Evolutionary conservation across 2,888 invertebrate species (phyloP), one percentile per base, ranked within the genome.

Genomic region (Drosophila histrio): DNA sequence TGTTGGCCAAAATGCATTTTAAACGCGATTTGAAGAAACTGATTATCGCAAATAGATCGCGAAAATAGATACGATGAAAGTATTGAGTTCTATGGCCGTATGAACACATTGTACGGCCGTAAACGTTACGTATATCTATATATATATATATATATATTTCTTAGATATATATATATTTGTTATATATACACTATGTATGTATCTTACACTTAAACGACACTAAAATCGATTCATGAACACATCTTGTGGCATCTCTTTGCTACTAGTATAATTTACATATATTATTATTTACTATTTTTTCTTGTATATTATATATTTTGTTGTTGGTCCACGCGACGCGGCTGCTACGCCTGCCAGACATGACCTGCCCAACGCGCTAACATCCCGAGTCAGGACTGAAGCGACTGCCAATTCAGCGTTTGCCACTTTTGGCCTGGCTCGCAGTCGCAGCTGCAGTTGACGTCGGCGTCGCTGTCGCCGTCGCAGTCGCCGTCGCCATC

Each of bases 291-390:
- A 26, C 19, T 60, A 34, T 34, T 11, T 43, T 59, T 32, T 44
- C 56, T 41, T 32, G 36, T 57, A 47, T 49, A 46, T 44, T 47
- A 50, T 66, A 57, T 65, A 41, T 22, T 28, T 53, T 72, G 38
- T 75, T 74, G 54, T 77, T 87, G 77, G 78, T 86, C 75, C 79
- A 72, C 75, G 76, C 73, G 78, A 69, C 78, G 61, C 72, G 86
- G 74, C 67, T 80, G 80, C 75, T 72, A 65, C 63, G 77, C 70
- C 70, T 82, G 88, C 89, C 90, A 87, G 90, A 89, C 91, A 91
- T 91, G 91, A 91, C 91, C 91, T 91, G 91, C 91, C 91, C 90
- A 91, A 91, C 91, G 90, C 90, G 91, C 87, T 88, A 91, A 91
- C 91, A 91, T 91, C 91, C 91, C 91, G 91, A 91, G 91, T 90